Conservation (phyloP, 2,797 vertebrate genomes). For the Peromyscus attwateri region DNA sequence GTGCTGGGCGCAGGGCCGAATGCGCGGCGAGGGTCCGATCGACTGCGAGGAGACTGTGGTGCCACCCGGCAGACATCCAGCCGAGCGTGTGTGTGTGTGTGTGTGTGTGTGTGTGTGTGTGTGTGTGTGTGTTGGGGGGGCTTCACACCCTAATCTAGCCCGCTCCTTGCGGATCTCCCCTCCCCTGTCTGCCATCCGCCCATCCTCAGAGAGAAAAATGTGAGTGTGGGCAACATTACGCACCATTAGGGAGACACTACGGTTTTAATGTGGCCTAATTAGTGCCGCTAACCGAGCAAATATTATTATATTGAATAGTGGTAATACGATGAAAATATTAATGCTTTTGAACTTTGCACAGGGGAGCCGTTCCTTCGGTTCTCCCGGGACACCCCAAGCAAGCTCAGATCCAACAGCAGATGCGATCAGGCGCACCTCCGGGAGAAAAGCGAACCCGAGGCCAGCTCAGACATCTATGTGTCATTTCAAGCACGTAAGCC, state of each 20-base stretch:
- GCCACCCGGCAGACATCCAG: background rate
- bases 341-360: slow-evolving; percentile 81
- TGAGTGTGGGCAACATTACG: slow-evolving; percentile 75
- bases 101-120: background rate
- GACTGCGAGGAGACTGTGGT: background rate
- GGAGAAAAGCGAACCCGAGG: background rate
- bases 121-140: background rate
- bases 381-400: slow-evolving; percentile 69
- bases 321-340: slow-evolving; percentile 84
- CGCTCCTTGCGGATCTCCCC: background rate
- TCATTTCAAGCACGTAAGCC: background rate
- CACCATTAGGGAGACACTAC: slow-evolving; percentile 82
- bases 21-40: background rate
- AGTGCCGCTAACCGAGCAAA: slow-evolving; percentile 84
- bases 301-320: slow-evolving; percentile 86
- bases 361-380: slow-evolving; percentile 74
- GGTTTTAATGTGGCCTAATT: slow-evolving; percentile 85
- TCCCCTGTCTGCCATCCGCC: slow-evolving; percentile 51
- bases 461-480: background rate
- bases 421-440: background rate
- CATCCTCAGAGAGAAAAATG: slow-evolving; percentile 77
- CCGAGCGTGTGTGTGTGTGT: background rate
- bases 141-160: slow-evolving; percentile 13
- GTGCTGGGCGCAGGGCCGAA: background rate
- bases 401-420: slow-evolving; percentile 31